Conservation (phyloP, 2,888 invertebrate genomes). For the Tridacna gigas region DNA sequence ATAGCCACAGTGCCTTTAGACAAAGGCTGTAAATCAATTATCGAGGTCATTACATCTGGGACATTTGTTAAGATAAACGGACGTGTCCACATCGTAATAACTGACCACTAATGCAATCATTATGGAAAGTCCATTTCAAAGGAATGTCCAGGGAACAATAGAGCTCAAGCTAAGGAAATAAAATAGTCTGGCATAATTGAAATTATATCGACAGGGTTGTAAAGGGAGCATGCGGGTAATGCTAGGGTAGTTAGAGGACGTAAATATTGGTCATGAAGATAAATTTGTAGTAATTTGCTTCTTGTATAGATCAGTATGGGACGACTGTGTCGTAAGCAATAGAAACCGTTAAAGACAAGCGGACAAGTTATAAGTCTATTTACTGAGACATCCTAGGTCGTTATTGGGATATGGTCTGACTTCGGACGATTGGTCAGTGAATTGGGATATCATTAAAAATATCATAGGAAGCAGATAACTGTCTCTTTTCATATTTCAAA, state of each 20-base stretch:
- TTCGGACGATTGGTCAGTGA: slow-evolving; percentile 3
- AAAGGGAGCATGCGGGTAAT: slow-evolving; percentile 43
- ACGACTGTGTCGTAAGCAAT: slow-evolving; percentile 19
- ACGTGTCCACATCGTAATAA: slow-evolving; percentile 45
- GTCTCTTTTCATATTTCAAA: slow-evolving; percentile 12
- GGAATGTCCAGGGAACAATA: slow-evolving; percentile 48
- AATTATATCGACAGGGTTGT: slow-evolving; percentile 60
- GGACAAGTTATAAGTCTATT: slow-evolving; percentile 22
- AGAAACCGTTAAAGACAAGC: not conserved
- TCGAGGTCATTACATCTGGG: slow-evolving; percentile 20
- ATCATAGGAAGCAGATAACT: not conserved
- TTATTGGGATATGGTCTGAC: not conserved
- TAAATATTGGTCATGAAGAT: not conserved
- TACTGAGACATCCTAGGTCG: slow-evolving; percentile 14
- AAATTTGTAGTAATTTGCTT: not conserved
- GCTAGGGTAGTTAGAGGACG: not conserved
- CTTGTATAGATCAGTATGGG: not conserved
- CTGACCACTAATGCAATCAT: slow-evolving; percentile 62
- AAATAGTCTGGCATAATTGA: slow-evolving; percentile 64
- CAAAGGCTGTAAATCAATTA: slow-evolving; percentile 57
- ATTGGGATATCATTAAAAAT: slow-evolving; percentile 9
- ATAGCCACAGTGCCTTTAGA: not conserved
- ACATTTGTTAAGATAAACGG: slow-evolving; percentile 49
- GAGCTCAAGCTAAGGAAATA: slow-evolving; percentile 54
- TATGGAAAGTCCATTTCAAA: slow-evolving; percentile 57